Evolutionary conservation across 1,140 invertebrate species (phyloP).

Genomic region (Pentalonia nigronervosa): DNA sequence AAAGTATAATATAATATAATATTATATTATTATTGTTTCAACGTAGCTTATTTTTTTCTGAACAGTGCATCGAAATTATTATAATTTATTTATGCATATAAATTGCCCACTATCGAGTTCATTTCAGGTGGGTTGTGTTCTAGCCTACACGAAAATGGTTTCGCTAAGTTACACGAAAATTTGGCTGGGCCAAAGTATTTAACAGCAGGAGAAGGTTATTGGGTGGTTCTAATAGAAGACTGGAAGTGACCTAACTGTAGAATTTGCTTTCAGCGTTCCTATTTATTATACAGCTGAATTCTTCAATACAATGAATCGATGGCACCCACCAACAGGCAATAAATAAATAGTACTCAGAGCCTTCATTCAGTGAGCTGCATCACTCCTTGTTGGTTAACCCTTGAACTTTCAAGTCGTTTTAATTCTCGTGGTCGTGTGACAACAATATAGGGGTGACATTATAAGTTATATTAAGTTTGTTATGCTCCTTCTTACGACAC

Average conservation of each 20-base stretch:
- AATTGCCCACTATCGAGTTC: not conserved
- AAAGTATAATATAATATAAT: too few species aligned
- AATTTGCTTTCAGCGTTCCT: not conserved
- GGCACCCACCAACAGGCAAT: not conserved
- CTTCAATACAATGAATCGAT: not conserved
- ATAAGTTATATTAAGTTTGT: too few species aligned
- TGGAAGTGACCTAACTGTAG: not conserved
- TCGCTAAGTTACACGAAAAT: not conserved
- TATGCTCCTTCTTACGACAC: not conserved
- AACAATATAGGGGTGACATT: not conserved
- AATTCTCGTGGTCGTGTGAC: not conserved
- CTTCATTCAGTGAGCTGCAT: not conserved
- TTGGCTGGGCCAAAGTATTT: not conserved
- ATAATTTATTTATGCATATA: not conserved
- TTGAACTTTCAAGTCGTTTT: not conserved
- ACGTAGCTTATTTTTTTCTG: too few species aligned
- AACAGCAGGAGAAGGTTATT: not conserved
- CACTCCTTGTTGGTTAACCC: not conserved
- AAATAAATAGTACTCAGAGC: not conserved
- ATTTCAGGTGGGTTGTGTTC: not conserved
- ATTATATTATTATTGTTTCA: not conserved
- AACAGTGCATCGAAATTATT: not conserved
- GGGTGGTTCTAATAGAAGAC: not conserved
- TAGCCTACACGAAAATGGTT: too few species aligned
- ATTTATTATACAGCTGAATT: not conserved